A percentile compares a stretch with the other conserved stretches of the same genome.
These are phyloP conservation scores for Calidris pygmaea DNA, from an alignment of 2,113 vertebrate genomes.

Conservation along the genomic window DNA sequence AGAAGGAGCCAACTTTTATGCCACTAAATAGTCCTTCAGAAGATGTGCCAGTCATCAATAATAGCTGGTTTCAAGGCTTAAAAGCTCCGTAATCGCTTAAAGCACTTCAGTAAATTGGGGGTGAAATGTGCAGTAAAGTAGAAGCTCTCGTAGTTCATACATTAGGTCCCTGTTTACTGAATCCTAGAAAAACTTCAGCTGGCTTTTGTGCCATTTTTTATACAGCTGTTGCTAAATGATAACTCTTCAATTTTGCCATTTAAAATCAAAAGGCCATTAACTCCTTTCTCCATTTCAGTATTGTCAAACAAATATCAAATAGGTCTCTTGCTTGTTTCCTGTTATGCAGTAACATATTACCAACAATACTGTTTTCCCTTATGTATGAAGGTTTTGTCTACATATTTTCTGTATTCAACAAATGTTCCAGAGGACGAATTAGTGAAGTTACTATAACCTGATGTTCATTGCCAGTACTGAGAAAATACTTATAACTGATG, in stretches of 20 bases:
- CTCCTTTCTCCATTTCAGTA: background rate
- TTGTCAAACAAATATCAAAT: background rate
- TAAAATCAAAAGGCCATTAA: background rate
- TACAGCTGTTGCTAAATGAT: background rate
- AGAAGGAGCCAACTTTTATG: background rate
- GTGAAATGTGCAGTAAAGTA: background rate
- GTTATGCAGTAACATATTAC: background rate
- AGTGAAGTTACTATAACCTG: background rate
- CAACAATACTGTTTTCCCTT: background rate
- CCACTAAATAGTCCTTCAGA: background rate
- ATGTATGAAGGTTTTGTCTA: background rate
- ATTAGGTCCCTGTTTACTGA: background rate
- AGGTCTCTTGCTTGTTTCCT: background rate
- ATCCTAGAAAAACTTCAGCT: background rate
- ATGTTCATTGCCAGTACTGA: background rate
- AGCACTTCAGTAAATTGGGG: background rate
- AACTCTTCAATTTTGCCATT: background rate
- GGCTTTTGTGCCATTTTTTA: background rate
- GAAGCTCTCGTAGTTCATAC: background rate
- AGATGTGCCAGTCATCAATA: background rate
- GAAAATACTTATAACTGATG: background rate
- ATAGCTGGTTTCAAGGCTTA: background rate
- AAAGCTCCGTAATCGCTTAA: background rate
- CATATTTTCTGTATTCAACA: rapidly evolving
- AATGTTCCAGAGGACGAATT: background rate